Evolutionary conservation across 2,888 invertebrate species (phyloP).

Genomic region (Ochropleura plecta): DNA sequence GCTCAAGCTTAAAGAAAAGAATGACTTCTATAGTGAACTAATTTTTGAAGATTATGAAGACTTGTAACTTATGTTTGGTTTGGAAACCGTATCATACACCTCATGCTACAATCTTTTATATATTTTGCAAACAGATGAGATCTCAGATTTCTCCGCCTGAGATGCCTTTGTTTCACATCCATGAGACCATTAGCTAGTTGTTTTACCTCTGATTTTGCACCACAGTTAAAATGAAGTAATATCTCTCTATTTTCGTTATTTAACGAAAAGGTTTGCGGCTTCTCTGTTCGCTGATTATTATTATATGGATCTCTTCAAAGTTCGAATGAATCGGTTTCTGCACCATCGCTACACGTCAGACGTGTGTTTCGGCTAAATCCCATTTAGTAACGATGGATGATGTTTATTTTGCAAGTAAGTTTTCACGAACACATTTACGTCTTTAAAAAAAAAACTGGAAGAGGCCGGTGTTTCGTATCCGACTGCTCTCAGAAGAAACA

Average conservation of each 20-base stretch:
- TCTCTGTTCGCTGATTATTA: too few relatives aligned
- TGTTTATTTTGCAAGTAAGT: too few relatives aligned
- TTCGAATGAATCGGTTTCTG: too few relatives aligned
- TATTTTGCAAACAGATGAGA: conserved; percentile 1
- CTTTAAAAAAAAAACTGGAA: too few relatives aligned
- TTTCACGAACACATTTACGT: too few relatives aligned
- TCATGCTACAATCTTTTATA: not conserved
- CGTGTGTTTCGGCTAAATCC: too few relatives aligned
- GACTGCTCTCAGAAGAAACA: too few relatives aligned
- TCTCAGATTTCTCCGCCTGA: not conserved
- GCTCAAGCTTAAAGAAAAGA: conserved; percentile 81
- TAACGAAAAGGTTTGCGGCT: too few relatives aligned
- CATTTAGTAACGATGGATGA: too few relatives aligned
- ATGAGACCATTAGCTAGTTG: not conserved
- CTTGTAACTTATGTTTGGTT: conserved; percentile 43
- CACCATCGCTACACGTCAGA: too few relatives aligned
- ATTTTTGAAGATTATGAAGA: conserved; percentile 83
- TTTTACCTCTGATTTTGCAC: not conserved
- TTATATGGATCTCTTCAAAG: too few relatives aligned
- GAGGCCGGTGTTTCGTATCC: too few relatives aligned
- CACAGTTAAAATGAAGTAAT: not conserved
- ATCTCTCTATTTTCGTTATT: not conserved
- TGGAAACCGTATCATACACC: conserved; percentile 1
- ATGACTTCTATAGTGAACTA: conserved; percentile 82
- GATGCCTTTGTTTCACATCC: not conserved